Percentiles rank a stretch among this genome's conserved stretches.
phyloP scores from a whole-genome alignment of 2,888 invertebrate genomes.

The Drosophila meridiana region DNA sequence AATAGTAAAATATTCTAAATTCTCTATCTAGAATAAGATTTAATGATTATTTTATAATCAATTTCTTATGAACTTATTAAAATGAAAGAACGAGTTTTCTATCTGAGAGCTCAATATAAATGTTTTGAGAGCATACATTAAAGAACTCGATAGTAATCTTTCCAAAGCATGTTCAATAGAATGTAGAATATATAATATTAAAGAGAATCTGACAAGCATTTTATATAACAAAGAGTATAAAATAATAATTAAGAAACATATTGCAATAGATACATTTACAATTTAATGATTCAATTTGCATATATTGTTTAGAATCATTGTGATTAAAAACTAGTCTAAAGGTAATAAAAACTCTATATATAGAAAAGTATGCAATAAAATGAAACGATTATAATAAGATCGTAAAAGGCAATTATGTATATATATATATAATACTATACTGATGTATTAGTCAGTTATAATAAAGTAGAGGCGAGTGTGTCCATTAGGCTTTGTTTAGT shows the following conservation, averaged over 20 bases:
- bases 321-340: not conserved
- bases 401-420: not conserved
- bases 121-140: not conserved
- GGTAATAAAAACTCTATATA: not conserved
- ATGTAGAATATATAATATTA: not conserved
- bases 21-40: not conserved
- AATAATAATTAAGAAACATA: not conserved
- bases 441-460: not conserved
- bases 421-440: not conserved
- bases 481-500: not conserved
- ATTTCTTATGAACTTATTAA: not conserved
- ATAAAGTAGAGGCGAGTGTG: not conserved
- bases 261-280: not conserved
- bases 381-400: not conserved
- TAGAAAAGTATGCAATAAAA: not conserved
- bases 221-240: not conserved
- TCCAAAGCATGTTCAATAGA: not conserved
- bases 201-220: not conserved
- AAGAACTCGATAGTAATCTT: not conserved
- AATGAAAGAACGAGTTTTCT: slow-evolving; percentile 1
- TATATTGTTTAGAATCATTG: not conserved
- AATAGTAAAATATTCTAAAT: not conserved
- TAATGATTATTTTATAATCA: not conserved
- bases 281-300: not conserved
- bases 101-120: not conserved